Conservation (phyloP, 2,113 vertebrate species). For the Tetrao urogallus region DNA sequence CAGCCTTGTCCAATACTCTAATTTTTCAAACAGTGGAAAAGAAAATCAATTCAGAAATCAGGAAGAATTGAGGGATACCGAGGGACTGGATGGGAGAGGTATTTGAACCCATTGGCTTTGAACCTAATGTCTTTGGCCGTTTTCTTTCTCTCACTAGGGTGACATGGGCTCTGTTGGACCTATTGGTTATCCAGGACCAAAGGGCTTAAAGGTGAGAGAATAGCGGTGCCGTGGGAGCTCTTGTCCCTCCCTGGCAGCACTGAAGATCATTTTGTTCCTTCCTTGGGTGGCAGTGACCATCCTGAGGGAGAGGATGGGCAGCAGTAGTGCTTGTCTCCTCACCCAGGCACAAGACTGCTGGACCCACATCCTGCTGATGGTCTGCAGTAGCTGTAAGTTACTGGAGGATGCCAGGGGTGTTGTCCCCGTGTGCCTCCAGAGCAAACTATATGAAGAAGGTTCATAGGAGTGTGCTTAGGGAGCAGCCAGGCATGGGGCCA, state of each 20-base stretch:
- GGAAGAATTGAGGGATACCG: background rate
- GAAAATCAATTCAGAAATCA: background rate
- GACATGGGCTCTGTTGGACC: constrained; percentile 91
- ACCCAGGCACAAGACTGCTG: background rate
- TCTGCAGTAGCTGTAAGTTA: background rate
- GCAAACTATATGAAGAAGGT: background rate
- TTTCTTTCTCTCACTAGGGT: constrained; percentile 82
- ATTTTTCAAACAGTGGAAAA: background rate
- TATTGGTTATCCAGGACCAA: constrained; percentile 89
- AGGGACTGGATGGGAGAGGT: background rate
- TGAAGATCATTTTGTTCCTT: background rate
- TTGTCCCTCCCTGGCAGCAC: background rate
- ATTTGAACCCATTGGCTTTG: background rate
- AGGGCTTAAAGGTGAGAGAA: constrained; percentile 91
- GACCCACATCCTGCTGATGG: background rate
- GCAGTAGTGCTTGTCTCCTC: background rate
- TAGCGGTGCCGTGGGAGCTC: background rate
- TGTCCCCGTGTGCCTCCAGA: background rate
- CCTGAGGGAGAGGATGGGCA: background rate
- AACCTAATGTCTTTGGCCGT: background rate
- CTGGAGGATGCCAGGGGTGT: background rate
- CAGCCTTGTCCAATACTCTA: background rate
- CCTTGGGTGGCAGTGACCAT: background rate
- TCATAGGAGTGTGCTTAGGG: background rate
- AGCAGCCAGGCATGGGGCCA: background rate